A percentile compares a stretch with the other conserved stretches of the same genome.
Conservation (phyloP, 1,140 invertebrate genomes). For the Procambarus clarkii region DNA sequence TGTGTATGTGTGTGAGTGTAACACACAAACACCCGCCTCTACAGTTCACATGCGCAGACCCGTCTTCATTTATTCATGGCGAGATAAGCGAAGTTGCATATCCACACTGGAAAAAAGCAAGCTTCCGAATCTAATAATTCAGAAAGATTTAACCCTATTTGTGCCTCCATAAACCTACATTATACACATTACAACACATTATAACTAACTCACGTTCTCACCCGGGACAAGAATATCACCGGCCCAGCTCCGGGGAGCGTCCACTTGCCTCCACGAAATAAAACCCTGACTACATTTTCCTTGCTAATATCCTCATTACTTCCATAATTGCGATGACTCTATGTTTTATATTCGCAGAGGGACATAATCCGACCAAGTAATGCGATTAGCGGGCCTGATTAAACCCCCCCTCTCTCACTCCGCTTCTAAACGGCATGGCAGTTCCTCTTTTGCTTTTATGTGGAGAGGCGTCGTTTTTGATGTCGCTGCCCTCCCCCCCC, state of each 20-base stretch:
- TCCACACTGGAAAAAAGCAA: background rate
- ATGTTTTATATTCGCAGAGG: constrained; percentile 69
- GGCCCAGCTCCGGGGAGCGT: background rate
- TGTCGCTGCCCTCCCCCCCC: background rate
- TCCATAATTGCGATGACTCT: constrained; percentile 67
- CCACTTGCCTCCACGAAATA: constrained; percentile 46
- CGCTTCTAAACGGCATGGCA: constrained; percentile 24
- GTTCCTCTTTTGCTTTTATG: constrained; percentile 47
- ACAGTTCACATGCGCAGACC: constrained; percentile 16
- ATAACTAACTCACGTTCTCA: constrained; percentile 36
- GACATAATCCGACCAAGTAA: constrained; percentile 66
- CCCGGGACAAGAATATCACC: background rate
- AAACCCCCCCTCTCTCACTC: constrained; percentile 55
- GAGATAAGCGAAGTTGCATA: constrained; percentile 21
- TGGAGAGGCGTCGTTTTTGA: background rate
- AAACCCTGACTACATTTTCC: constrained; percentile 63
- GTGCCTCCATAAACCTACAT: constrained; percentile 46
- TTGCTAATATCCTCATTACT: constrained; percentile 68
- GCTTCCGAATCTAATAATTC: constrained; percentile 57
- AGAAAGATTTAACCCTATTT: constrained; percentile 65
- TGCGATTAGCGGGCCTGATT: constrained; percentile 66
- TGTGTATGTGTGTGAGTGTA: background rate
- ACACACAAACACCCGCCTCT: background rate
- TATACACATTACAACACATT: constrained; percentile 63
- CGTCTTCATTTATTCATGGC: constrained; percentile 32